Conservation (phyloP, 2,888 invertebrate species). For the Protophormia terraenovae region DNA sequence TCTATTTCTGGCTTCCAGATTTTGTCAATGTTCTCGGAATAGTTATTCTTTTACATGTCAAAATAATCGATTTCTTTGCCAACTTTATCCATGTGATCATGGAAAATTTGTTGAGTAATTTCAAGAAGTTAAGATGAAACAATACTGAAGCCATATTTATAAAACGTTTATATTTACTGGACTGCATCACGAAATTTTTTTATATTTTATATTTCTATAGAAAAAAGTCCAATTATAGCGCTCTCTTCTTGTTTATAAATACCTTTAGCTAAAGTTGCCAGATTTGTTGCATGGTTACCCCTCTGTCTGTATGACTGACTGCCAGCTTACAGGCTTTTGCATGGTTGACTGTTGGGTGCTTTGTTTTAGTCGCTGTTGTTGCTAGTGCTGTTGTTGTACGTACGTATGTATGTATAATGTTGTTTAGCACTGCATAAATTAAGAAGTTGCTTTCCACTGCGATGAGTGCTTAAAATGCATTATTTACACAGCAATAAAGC, state of each 20-base stretch:
- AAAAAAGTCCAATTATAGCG: neutral
- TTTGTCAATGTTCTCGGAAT: too few relatives aligned
- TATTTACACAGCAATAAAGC: constrained; percentile 69
- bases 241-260: neutral
- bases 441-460: constrained; percentile 70
- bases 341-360: constrained; percentile 46
- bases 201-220: too few relatives aligned
- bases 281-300: constrained; percentile 46
- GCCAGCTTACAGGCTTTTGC: constrained; percentile 59
- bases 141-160: too few relatives aligned
- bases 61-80: too few relatives aligned
- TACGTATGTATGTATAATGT: constrained; percentile 52
- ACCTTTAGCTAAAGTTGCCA: neutral
- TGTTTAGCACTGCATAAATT: constrained; percentile 71
- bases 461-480: constrained; percentile 70
- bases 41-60: too few relatives aligned
- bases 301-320: constrained; percentile 63
- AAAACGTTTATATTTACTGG: too few relatives aligned
- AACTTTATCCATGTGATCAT: too few relatives aligned
- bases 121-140: too few relatives aligned
- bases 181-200: too few relatives aligned
- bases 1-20: too few relatives aligned
- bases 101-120: too few relatives aligned
- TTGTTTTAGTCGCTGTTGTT: constrained; percentile 31
- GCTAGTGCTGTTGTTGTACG: constrained; percentile 19